phyloP scores from a whole-genome alignment of 2,113 vertebrate species.

The Gasterosteus nipponicus region DNA sequence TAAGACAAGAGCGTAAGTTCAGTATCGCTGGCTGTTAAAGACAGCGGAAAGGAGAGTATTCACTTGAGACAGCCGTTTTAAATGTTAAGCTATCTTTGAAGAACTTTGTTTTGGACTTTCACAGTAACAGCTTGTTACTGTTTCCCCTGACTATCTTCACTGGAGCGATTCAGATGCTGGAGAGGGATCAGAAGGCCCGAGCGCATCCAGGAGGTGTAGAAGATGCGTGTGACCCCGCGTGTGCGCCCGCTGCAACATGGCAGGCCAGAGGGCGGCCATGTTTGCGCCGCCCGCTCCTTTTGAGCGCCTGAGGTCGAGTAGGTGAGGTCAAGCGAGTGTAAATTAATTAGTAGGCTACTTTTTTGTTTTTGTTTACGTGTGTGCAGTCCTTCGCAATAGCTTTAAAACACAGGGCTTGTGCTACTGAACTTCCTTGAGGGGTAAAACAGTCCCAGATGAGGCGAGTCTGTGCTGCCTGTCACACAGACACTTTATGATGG shows the following conservation, averaged over 20 bases:
- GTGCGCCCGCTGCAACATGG: slow-evolving; percentile 22
- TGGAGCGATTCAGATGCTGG: neutral
- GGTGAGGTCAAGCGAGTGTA: slow-evolving; percentile 53
- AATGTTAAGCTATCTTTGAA: neutral
- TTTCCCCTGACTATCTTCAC: neutral
- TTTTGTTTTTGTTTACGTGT: slow-evolving; percentile 21
- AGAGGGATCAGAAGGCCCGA: slow-evolving; percentile 7
- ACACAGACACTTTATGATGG: neutral
- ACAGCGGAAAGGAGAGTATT: neutral
- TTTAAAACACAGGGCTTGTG: slow-evolving; percentile 8
- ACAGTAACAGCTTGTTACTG: neutral
- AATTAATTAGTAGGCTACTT: slow-evolving; percentile 58
- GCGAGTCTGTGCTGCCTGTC: neutral
- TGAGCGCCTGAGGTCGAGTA: slow-evolving; percentile 35
- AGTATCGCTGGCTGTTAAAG: neutral
- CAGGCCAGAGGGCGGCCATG: slow-evolving; percentile 40
- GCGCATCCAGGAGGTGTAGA: neutral
- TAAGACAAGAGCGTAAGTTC: neutral
- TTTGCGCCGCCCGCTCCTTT: slow-evolving; percentile 20
- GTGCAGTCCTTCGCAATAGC: slow-evolving; percentile 20
- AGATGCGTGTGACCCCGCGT: slow-evolving; percentile 12
- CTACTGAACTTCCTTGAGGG: slow-evolving; percentile 1
- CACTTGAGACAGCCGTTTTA: slow-evolving; percentile 4
- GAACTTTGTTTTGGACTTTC: neutral
- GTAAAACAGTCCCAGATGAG: neutral